Percentiles rank a stretch among this genome's conserved stretches.
Evolutionary conservation across 1,140 invertebrate genomes (phyloP).

Genomic region (Gryllus bimaculatus): DNA sequence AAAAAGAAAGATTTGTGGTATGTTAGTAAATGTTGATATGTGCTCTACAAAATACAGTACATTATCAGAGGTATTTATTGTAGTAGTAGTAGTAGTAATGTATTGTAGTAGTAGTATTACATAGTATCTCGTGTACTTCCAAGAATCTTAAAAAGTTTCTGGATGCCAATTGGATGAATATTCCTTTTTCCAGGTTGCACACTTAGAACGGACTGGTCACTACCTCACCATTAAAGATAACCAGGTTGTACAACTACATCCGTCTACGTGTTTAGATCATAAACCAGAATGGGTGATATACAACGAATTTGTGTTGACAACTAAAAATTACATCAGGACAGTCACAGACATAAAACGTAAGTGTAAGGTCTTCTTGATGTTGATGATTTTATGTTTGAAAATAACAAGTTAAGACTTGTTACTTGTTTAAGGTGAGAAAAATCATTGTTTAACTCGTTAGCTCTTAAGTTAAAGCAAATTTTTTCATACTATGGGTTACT

Average conservation of each 20-base stretch:
- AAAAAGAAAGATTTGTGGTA: too few species aligned
- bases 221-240: slow-evolving; percentile 99
- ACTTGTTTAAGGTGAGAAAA: too few species aligned
- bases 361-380: slow-evolving; percentile 30
- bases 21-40: too few species aligned
- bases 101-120: too few species aligned
- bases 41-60: too few species aligned
- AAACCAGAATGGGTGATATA: slow-evolving; percentile 99
- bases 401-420: neutral
- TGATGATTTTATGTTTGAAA: neutral
- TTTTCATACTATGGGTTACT: too few species aligned
- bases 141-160: too few species aligned
- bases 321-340: slow-evolving; percentile 98
- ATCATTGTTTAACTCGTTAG: neutral
- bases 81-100: too few species aligned
- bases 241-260: slow-evolving; percentile 97
- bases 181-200: slow-evolving; percentile 60
- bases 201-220: slow-evolving; percentile 89
- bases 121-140: too few species aligned
- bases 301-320: slow-evolving; percentile 99
- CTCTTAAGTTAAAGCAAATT: neutral
- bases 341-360: slow-evolving; percentile 98
- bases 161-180: too few species aligned
- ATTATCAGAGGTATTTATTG: too few species aligned
- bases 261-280: slow-evolving; percentile 96